phyloP scores from a whole-genome alignment of 2,113 vertebrate genomes.

The Geococcyx californianus region DNA sequence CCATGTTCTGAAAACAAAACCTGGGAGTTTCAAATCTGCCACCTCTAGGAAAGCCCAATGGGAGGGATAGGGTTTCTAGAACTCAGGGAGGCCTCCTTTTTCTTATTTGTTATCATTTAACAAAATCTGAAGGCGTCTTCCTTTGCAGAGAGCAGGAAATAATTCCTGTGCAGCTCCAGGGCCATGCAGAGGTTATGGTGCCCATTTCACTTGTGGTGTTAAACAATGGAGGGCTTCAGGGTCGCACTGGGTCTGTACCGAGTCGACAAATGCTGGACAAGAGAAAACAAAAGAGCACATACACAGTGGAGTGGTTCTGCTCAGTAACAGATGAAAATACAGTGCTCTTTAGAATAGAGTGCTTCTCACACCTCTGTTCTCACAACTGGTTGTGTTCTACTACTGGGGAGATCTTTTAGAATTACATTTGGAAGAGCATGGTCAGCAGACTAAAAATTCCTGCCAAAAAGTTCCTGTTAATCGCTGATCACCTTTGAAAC shows the following conservation, averaged over 20 bases:
- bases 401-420: background rate
- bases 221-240: background rate
- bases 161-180: constrained; percentile 1
- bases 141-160: constrained; percentile 39
- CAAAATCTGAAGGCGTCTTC: constrained; percentile 53
- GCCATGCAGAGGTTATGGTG: constrained; percentile 12
- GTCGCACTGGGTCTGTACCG: accelerated
- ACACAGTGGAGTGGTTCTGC: background rate
- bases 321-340: background rate
- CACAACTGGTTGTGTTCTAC: background rate
- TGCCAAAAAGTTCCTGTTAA: background rate
- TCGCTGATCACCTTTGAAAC: background rate
- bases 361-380: background rate
- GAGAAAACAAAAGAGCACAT: background rate
- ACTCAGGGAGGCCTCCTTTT: constrained; percentile 17
- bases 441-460: background rate
- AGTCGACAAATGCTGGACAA: background rate
- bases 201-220: background rate
- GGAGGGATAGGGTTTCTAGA: constrained; percentile 45
- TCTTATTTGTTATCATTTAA: constrained; percentile 51
- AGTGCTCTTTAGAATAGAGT: background rate
- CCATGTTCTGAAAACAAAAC: constrained; percentile 65
- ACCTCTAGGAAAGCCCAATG: constrained; percentile 9
- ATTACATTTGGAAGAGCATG: background rate
- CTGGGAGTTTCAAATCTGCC: constrained; percentile 33